A percentile compares a stretch with the other conserved stretches of the same genome.
Evolutionary conservation across 2,888 invertebrate genomes (phyloP).

Genomic region (Zaprionus obscuricornis): DNA sequence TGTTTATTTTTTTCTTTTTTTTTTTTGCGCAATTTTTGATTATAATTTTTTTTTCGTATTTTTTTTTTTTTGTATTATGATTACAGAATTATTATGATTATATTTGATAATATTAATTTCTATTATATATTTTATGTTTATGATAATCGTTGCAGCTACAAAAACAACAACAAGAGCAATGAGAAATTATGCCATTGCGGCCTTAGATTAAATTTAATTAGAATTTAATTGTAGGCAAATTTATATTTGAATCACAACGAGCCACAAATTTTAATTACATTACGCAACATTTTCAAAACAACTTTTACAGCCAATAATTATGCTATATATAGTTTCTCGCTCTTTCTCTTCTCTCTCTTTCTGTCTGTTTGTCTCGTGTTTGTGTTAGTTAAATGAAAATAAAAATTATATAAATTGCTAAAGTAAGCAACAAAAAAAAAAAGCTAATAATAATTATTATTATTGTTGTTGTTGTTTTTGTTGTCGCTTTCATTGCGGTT

Average conservation of each 20-base stretch:
- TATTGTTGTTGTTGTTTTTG: no score
- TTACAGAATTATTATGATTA: no score
- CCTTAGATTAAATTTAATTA: slow-evolving; percentile 38
- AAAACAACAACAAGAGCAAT: no score
- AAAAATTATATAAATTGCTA: slow-evolving; percentile 8
- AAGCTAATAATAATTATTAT: slow-evolving; percentile 12
- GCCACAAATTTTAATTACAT: slow-evolving; percentile 45
- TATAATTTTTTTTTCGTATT: no score
- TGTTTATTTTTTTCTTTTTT: no score
- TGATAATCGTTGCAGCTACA: not conserved
- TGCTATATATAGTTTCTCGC: slow-evolving; percentile 25
- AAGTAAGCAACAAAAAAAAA: not conserved
- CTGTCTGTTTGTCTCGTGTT: not conserved
- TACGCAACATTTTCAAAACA: slow-evolving; percentile 31
- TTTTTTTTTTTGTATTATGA: no score
- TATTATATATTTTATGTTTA: no score
- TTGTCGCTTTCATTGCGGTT: no score
- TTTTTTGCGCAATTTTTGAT: no score
- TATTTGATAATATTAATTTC: no score
- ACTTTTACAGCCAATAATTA: slow-evolving; percentile 35
- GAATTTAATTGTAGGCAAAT: slow-evolving; percentile 44
- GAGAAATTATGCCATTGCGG: no score
- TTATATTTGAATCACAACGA: slow-evolving; percentile 42
- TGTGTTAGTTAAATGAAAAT: slow-evolving; percentile 17
- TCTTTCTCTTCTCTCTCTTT: not conserved